phyloP scores from a whole-genome alignment of 2,888 invertebrate genomes.

The Tinea pellionella region DNA sequence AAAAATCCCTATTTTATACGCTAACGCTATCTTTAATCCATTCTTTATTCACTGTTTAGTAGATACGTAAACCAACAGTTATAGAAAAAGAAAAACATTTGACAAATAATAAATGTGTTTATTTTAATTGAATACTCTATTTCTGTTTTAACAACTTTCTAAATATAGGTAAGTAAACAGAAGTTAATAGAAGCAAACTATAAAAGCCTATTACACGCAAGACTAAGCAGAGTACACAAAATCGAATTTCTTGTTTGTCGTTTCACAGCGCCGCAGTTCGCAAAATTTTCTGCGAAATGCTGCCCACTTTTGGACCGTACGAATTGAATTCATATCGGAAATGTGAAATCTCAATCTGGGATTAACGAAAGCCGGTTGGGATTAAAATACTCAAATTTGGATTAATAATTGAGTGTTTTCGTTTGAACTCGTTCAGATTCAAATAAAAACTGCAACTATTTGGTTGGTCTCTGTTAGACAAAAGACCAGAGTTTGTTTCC shows the following conservation, averaged over 20 bases:
- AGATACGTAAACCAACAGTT: too few relatives aligned
- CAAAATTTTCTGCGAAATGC: background rate
- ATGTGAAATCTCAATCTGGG: background rate
- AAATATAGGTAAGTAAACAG: background rate
- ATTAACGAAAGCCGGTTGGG: background rate
- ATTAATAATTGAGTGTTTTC: background rate
- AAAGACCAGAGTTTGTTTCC: too few relatives aligned
- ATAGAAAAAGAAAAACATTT: too few relatives aligned
- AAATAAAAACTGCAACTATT: too few relatives aligned
- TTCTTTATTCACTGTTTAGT: too few relatives aligned
- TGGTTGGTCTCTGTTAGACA: too few relatives aligned
- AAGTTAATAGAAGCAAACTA: background rate
- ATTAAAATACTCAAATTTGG: background rate
- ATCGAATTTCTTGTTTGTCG: slow-evolving; percentile 3
- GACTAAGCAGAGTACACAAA: background rate
- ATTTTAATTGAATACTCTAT: background rate
- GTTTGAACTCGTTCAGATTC: background rate
- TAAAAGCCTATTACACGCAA: slow-evolving; percentile 6
- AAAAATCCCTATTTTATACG: too few relatives aligned
- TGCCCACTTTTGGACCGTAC: background rate
- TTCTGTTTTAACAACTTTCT: background rate
- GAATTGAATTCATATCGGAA: slow-evolving; percentile 3
- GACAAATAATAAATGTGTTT: too few relatives aligned
- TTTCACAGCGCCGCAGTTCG: background rate
- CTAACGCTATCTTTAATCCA: too few relatives aligned